Evolutionary conservation across 2,797 vertebrate genomes (phyloP), one percentile per base, ranked within the genome.

Genomic region (Cirrhinus molitorella): DNA sequence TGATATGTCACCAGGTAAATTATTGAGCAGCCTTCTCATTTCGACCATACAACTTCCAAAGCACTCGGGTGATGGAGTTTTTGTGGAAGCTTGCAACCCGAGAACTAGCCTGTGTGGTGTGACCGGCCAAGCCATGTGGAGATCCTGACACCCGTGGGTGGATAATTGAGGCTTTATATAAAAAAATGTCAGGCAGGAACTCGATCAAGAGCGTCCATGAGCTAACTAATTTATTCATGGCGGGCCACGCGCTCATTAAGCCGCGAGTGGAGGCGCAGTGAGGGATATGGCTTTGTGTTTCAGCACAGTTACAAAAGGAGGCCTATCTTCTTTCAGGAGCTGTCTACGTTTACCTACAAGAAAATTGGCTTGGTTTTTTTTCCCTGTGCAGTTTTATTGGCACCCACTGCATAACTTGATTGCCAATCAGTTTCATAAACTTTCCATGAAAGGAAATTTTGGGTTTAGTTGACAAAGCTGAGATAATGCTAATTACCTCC

Each of bases 141-240:
- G 79, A 84, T 89, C 84, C 84, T 87, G 86, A 95, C 94, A 93
- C 92, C 93, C 47, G 88, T 80, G 87, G 90, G 88, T 85, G 89
- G 87, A 90, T 87, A 88, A 87, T 89, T 91, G 87, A 91, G 88
- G 85, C 88, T 77, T 81, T 86, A 79, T 83, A 81, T 73, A 47
- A 85, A 79, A 34, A 84, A 85, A 45, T 78, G 72, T 75, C 73
- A 67, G 51, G 31, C 85, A 3, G 7, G 91, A 94, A 94, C 90
- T 93, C 89, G 92, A 95, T 89, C 89, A 88, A 88, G 85, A 88
- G 84, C 86, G 85, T 93, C 91, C 94, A 96, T 72, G 65, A 61
- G 34, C 21, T 47, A 81, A 76, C 87, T 95, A 83, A 96, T 96
- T 98, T 97, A 98, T 98, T 98, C 91, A 99, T 97, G 93, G 88